Evolutionary conservation across 2,888 invertebrate genomes (phyloP).

Genomic region (Galeopsomyia nigrocyanea): DNA sequence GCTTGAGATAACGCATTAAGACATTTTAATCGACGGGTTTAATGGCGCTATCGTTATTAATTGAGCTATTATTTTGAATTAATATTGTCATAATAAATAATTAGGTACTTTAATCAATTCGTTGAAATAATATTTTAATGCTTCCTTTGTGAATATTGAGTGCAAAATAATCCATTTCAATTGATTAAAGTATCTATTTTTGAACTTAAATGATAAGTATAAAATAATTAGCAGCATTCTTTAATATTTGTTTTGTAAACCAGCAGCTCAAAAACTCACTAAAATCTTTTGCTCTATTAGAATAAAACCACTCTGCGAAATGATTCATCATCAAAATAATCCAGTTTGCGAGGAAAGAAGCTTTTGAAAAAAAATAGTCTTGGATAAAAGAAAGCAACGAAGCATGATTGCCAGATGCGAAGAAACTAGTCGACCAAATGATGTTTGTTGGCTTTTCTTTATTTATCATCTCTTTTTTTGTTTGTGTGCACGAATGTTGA

Average conservation of each 20-base stretch:
- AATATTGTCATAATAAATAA: too few relatives aligned
- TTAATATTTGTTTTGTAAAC: slow-evolving; percentile 9
- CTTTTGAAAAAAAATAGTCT: slow-evolving; percentile 2
- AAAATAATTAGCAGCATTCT: slow-evolving; percentile 26
- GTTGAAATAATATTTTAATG: too few relatives aligned
- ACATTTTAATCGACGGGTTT: slow-evolving; percentile 48
- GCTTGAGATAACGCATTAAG: slow-evolving; percentile 43
- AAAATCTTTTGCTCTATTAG: slow-evolving; percentile 21
- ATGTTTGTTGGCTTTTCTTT: not conserved
- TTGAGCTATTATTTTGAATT: not conserved
- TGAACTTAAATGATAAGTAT: slow-evolving; percentile 14
- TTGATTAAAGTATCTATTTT: slow-evolving; percentile 21
- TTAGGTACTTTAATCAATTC: slow-evolving; percentile 20
- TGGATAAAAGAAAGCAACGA: slow-evolving; percentile 26
- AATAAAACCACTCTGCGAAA: slow-evolving; percentile 18
- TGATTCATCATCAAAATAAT: too few relatives aligned
- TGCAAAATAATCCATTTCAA: not conserved
- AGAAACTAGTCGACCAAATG: slow-evolving; percentile 27
- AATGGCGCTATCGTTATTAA: slow-evolving; percentile 41
- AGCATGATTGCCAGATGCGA: slow-evolving; percentile 21
- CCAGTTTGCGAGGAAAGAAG: not conserved
- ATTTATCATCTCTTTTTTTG: slow-evolving; percentile 11
- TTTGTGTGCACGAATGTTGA: slow-evolving; percentile 31
- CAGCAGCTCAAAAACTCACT: slow-evolving; percentile 29
- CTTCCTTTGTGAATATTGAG: too few relatives aligned